A percentile compares a stretch with the other conserved stretches of the same genome.
Conservation (phyloP, 2,113 vertebrate genomes). For the Platycercus adscitus region DNA sequence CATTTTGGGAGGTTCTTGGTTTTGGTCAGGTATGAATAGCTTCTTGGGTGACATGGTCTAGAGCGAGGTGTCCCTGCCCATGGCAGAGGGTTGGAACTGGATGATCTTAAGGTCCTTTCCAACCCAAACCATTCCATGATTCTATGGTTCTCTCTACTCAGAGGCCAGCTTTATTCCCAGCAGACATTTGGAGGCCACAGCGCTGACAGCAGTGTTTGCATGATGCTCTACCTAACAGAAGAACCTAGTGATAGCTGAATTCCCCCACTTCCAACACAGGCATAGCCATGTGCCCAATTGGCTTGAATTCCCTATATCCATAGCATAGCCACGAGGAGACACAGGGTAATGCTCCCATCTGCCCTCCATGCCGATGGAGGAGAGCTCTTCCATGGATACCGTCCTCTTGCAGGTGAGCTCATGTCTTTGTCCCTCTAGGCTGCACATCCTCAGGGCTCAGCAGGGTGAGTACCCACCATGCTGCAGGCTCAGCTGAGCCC, state of each 20-base stretch:
- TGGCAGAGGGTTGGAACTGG: neutral
- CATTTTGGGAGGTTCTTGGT: neutral
- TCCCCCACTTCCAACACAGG: neutral
- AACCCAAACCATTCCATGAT: neutral
- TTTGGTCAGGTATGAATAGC: neutral
- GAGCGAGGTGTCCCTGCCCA: neutral
- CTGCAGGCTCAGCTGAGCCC: neutral
- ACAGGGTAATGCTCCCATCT: neutral
- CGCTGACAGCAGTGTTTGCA: neutral
- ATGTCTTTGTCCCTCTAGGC: neutral
- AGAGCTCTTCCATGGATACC: neutral
- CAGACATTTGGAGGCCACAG: neutral
- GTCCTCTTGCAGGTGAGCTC: neutral
- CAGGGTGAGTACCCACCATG: fast-evolving
- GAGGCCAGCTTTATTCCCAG: neutral
- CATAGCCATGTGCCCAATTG: neutral
- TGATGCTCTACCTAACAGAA: neutral
- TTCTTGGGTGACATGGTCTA: neutral
- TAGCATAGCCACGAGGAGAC: neutral
- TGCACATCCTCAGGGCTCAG: neutral
- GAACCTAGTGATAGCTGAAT: neutral
- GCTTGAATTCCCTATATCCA: neutral
- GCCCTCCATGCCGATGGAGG: neutral
- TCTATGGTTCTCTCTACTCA: neutral
- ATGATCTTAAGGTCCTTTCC: neutral